A percentile compares a stretch with the other conserved stretches of the same genome.
These are phyloP conservation scores for Mesocentrotus franciscanus DNA, from an alignment of 53 echinoderm and acorn worm species.

Conservation along the genomic window DNA sequence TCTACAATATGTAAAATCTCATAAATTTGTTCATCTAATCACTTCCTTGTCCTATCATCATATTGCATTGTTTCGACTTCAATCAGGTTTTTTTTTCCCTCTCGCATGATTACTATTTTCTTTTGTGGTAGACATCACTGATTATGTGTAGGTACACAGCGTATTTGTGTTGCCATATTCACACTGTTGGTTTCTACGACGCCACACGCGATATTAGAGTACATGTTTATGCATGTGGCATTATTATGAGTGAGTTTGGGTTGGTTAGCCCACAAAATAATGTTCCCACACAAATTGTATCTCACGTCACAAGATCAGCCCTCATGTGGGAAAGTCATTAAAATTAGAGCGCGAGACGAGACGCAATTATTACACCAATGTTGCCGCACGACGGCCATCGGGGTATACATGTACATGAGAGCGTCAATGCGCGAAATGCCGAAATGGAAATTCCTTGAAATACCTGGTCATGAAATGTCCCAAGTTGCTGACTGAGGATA, in stretches of 20 bases:
- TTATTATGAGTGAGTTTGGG: neutral
- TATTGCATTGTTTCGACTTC: too few species aligned
- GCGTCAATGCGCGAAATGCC: constrained; percentile 38
- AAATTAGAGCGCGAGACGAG: neutral
- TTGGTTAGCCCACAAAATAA: neutral
- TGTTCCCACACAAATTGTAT: neutral
- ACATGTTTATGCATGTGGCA: neutral
- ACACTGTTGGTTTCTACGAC: neutral
- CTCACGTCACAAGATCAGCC: neutral
- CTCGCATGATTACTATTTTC: too few species aligned
- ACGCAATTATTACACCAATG: neutral
- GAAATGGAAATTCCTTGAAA: constrained; percentile 26
- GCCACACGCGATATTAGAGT: neutral
- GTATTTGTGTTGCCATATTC: neutral
- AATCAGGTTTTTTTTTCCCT: too few species aligned
- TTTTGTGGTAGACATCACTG: too few species aligned
- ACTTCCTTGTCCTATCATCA: too few species aligned
- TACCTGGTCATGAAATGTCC: neutral
- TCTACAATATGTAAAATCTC: too few species aligned
- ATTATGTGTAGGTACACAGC: too few species aligned
- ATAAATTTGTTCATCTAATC: too few species aligned
- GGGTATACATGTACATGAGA: neutral
- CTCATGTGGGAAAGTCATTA: constrained; percentile 10
- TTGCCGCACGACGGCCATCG: neutral
- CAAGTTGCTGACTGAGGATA: neutral